Evolutionary conservation across 1,140 invertebrate genomes (phyloP).

Genomic region (Macrobrachium nipponense): DNA sequence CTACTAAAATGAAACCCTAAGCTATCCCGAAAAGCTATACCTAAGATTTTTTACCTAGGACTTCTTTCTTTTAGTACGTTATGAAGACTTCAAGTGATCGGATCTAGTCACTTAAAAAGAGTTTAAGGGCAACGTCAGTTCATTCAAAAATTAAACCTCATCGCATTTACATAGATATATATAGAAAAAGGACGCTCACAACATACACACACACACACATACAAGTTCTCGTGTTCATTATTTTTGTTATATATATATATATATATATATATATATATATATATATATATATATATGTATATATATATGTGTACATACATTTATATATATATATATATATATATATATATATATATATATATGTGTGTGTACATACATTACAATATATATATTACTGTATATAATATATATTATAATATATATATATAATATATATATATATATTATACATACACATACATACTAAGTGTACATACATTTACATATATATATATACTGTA

Average conservation of each 20-base stretch:
- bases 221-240: no score
- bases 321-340: slow-evolving; percentile 22
- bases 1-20: no score
- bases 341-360: slow-evolving; percentile 11
- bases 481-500: slow-evolving; percentile 7
- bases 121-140: no score
- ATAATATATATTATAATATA: slow-evolving; percentile 13
- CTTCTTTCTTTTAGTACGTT: background rate
- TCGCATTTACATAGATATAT: no score
- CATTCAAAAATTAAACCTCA: no score
- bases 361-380: background rate
- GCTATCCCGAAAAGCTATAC: no score
- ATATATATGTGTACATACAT: slow-evolving; percentile 1
- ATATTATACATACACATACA: background rate
- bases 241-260: background rate
- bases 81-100: no score
- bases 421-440: background rate
- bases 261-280: slow-evolving; percentile 2
- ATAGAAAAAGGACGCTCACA: no score
- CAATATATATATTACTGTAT: slow-evolving; percentile 21
- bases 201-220: no score
- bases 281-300: background rate
- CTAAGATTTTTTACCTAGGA: no score
- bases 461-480: no score
- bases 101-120: no score